Base-by-base conservation (phyloP, 2,888 invertebrate species). In the Schizotus pectinicornis region DNA sequence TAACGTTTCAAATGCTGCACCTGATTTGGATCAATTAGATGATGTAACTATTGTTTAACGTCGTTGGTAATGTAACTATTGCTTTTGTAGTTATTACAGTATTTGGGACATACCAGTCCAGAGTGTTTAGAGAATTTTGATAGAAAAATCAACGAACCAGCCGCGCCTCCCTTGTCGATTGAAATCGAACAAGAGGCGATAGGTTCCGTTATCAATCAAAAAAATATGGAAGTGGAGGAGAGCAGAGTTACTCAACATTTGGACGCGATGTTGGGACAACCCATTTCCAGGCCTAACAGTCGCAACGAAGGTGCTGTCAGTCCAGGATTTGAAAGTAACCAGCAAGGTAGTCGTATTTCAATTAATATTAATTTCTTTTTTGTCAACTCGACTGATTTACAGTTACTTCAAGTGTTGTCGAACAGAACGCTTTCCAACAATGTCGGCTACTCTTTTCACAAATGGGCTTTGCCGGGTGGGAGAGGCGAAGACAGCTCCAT, bases 361-460 rank as follows among this genome's bases (percentile, higher is more conserved):
- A 3, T n/a, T 39, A 39, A 7, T 13, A 33, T 55, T 13, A 6
- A 32, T 35, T 56, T n/a, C 35, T 36, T 38, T 5, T 32, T 35
- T 38, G 11, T 47, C 22, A 14, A 5, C 22, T 46, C 43, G 35
- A n/a, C 35, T 42, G 43, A 3, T 30, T 59, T 61, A 3, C 42
- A 56, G 53, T 49, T 36, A 43, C 65, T 0, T 30, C 51, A 30
- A 57, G 59, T 3, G 9, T 46, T 30, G 50, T 62, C 6, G 69
- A 74, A 47, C 69, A 67, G 45, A 70, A 70, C 12, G 87, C 90
- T 49, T 95, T 95, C 80, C 91, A 92, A 76, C 91, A 88, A 78
- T 93, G 95, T 76, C 88, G 96, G 0, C 83, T 94, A 68, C 80
- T 97, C n/a, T 90, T 96, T 71, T 92, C 95, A 56, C 97, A 98